phyloP scores from a whole-genome alignment of 92 coral and sea anemone genomes.

The Scolanthus callimorphus region DNA sequence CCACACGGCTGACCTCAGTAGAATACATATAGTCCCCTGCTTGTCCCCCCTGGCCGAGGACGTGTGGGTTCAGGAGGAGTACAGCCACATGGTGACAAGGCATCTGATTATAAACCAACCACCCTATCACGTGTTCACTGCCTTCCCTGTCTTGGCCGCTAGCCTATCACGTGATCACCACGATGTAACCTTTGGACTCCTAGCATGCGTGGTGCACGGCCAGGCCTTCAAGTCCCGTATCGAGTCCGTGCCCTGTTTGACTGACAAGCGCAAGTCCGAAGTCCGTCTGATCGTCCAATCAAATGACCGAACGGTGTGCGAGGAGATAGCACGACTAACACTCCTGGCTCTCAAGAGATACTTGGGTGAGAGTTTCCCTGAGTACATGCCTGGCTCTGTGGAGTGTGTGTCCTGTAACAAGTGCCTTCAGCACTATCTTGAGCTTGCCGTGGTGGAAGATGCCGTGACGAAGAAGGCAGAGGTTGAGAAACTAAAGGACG shows the following conservation, averaged over 20 bases:
- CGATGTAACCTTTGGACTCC: conserved; percentile 27
- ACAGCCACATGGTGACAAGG: conserved; percentile 33
- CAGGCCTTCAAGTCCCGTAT: conserved; percentile 40
- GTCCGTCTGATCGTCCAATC: conserved; percentile 45
- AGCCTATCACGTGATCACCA: conserved; percentile 17
- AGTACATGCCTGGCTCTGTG: not conserved
- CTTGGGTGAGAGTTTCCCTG: conserved; percentile 2
- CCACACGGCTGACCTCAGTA: conserved; percentile 3
- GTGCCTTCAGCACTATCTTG: conserved; percentile 42
- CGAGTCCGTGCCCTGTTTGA: conserved; percentile 59
- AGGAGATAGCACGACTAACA: conserved; percentile 5
- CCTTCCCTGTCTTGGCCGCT: conserved; percentile 34
- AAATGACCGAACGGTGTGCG: conserved; percentile 6
- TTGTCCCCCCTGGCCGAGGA: conserved; percentile 28
- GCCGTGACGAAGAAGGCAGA: not conserved
- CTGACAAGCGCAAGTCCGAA: conserved; percentile 42
- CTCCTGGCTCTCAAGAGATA: conserved; percentile 15
- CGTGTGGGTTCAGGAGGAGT: conserved; percentile 37
- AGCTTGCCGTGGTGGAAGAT: conserved; percentile 28
- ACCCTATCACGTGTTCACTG: conserved; percentile 32
- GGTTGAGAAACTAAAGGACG: too few relatives aligned
- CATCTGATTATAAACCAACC: conserved; percentile 31
- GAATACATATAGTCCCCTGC: conserved; percentile 37
- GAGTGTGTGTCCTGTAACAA: conserved; percentile 31
- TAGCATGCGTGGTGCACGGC: conserved; percentile 35